Conservation (phyloP, 2,113 vertebrate species). For the Ammodytes marinus region DNA sequence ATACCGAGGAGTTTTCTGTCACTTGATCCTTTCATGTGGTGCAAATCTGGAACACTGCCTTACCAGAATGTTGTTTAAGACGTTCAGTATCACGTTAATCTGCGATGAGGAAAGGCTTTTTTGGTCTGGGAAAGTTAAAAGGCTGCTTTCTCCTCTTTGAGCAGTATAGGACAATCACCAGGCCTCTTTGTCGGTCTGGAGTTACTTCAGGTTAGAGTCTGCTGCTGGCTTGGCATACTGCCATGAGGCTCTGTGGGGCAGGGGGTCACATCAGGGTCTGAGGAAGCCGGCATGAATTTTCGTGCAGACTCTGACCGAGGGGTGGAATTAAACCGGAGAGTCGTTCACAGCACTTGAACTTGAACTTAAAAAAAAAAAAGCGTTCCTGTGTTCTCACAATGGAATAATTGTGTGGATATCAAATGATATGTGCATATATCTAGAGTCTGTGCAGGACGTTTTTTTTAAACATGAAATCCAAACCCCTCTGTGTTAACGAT, state of each 20-base stretch:
- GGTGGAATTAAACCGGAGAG: constrained; percentile 66
- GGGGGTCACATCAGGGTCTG: constrained; percentile 67
- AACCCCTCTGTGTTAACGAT: constrained; percentile 29
- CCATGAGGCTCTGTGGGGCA: constrained; percentile 51
- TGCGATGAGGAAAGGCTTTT: constrained; percentile 27
- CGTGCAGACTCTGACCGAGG: constrained; percentile 41
- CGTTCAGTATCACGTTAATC: constrained; percentile 43
- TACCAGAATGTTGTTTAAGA: constrained; percentile 51
- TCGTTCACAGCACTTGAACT: constrained; percentile 61
- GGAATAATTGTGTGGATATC: constrained; percentile 65
- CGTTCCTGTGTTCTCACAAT: constrained; percentile 54
- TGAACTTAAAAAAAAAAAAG: constrained; percentile 45
- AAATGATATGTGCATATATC: constrained; percentile 54
- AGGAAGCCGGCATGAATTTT: constrained; percentile 40
- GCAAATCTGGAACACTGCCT: constrained; percentile 74
- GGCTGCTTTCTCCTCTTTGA: constrained; percentile 42
- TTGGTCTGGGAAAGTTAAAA: constrained; percentile 31
- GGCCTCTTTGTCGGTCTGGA: constrained; percentile 48
- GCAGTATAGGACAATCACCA: constrained; percentile 67
- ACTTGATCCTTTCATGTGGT: constrained; percentile 46
- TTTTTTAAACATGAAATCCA: constrained; percentile 56
- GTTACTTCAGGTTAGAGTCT: constrained; percentile 65
- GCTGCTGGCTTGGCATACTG: constrained; percentile 66
- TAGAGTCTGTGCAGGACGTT: constrained; percentile 57
- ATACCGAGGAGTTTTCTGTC: constrained; percentile 44